These are phyloP conservation scores for Cabera pusaria DNA, from an alignment of 2,888 invertebrate genomes.

Conservation along the genomic window DNA sequence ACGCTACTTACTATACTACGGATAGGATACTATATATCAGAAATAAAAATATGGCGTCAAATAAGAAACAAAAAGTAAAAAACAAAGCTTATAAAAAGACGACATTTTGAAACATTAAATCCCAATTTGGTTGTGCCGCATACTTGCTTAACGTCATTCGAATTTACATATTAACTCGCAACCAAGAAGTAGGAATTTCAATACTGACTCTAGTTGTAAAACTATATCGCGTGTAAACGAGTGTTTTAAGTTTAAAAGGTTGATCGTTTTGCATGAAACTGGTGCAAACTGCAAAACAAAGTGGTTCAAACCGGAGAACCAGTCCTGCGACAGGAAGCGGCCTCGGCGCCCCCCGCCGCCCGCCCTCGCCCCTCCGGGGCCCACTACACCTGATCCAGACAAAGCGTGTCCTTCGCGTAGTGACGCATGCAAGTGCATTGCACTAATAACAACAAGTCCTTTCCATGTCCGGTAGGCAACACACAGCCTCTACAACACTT, in stretches of 20 bases:
- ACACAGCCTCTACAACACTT: slow-evolving; percentile 30
- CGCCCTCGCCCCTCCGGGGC: slow-evolving; percentile 30
- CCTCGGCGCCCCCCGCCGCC: slow-evolving; percentile 55
- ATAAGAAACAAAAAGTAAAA: too few relatives aligned
- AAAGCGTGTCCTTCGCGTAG: slow-evolving; percentile 76
- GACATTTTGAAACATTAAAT: slow-evolving; percentile 17
- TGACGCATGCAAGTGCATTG: slow-evolving; percentile 80
- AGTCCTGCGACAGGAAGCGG: slow-evolving; percentile 79
- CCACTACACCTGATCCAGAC: slow-evolving; percentile 74
- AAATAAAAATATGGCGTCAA: too few relatives aligned
- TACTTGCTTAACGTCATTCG: slow-evolving; percentile 16
- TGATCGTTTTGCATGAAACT: slow-evolving; percentile 67
- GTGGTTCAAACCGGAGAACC: slow-evolving; percentile 78
- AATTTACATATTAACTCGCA: slow-evolving; percentile 15
- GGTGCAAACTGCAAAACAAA: slow-evolving; percentile 75
- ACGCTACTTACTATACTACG: too few relatives aligned
- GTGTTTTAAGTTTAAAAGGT: slow-evolving; percentile 59
- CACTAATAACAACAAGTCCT: slow-evolving; percentile 70
- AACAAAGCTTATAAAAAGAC: too few relatives aligned
- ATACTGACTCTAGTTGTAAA: slow-evolving; percentile 22
- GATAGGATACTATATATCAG: too few relatives aligned
- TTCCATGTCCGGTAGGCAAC: slow-evolving; percentile 69
- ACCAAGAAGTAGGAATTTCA: slow-evolving; percentile 24
- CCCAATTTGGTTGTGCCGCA: slow-evolving; percentile 16
- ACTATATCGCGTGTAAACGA: slow-evolving; percentile 28